Evolutionary conservation across 2,113 vertebrate species (phyloP).

Genomic region (Synchiropus splendidus): DNA sequence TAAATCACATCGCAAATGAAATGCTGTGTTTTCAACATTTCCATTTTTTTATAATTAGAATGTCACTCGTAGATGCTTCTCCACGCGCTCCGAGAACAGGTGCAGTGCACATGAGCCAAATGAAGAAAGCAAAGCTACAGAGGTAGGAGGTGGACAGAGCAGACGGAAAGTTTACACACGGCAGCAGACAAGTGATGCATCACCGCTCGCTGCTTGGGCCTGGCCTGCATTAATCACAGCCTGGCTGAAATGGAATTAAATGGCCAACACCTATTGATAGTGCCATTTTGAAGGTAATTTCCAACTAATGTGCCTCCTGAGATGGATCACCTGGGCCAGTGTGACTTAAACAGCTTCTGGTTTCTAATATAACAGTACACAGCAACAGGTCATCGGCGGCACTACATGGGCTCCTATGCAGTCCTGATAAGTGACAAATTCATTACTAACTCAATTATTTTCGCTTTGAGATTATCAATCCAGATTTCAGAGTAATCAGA

Average conservation of each 20-base stretch:
- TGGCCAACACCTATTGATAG: conserved; percentile 37
- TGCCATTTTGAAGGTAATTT: conserved; percentile 34
- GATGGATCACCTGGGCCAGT: conserved; percentile 12
- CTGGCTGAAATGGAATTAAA: conserved; percentile 22
- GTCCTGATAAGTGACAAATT: conserved; percentile 17
- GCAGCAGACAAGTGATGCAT: conserved; percentile 37
- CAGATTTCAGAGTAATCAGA: too few relatives aligned
- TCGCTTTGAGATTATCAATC: too few relatives aligned
- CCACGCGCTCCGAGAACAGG: too few relatives aligned
- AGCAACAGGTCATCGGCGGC: conserved; percentile 64
- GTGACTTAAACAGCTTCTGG: conserved; percentile 29
- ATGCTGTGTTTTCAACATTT: too few relatives aligned
- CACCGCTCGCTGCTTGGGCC: conserved; percentile 9
- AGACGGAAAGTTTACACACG: conserved; percentile 7
- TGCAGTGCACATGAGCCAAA: too few relatives aligned
- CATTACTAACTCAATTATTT: too few relatives aligned
- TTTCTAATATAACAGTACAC: conserved; percentile 43
- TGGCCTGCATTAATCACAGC: conserved; percentile 44
- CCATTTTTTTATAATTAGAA: too few relatives aligned
- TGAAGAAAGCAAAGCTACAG: too few relatives aligned
- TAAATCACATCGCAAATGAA: too few relatives aligned
- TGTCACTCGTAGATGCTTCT: too few relatives aligned
- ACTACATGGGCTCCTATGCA: too few relatives aligned
- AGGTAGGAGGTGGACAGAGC: too few relatives aligned
- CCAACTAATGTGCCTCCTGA: conserved; percentile 18